Percentiles rank a stretch among this genome's conserved stretches.
These are phyloP conservation scores for Sisyra terminalis DNA, from an alignment of 2,888 invertebrate species.

Conservation along the genomic window DNA sequence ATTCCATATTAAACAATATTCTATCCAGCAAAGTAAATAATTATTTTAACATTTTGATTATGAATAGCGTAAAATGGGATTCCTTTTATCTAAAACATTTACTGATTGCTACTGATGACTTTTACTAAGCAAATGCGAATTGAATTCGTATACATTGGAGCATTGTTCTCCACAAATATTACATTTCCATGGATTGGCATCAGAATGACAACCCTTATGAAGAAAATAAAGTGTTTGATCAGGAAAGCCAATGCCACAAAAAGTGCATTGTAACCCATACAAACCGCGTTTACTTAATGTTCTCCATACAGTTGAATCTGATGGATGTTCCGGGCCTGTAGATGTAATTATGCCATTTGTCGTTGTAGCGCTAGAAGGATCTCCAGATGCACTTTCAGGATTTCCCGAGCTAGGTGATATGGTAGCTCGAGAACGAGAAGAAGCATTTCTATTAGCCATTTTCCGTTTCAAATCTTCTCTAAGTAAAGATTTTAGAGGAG, in stretches of 20 bases:
- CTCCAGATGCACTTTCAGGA: constrained; percentile 29
- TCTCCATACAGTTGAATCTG: constrained; percentile 26
- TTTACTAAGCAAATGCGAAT: constrained; percentile 86
- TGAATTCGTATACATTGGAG: constrained; percentile 91
- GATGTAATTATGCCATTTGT: constrained; percentile 53
- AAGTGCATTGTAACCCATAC: constrained; percentile 58
- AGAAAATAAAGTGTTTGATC: constrained; percentile 93
- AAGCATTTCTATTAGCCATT: constrained; percentile 47
- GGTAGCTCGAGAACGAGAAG: constrained; percentile 28
- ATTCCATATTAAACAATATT: no score
- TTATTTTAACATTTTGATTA: no score
- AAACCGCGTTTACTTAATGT: constrained; percentile 33
- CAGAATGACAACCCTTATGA: constrained; percentile 96
- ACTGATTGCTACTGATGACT: constrained; percentile 58
- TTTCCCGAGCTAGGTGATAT: constrained; percentile 25
- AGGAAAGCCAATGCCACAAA: constrained; percentile 88
- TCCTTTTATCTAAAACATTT: constrained; percentile 10
- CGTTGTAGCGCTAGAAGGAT: constrained; percentile 29
- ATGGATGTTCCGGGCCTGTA: constrained; percentile 43
- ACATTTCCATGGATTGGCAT: constrained; percentile 93
- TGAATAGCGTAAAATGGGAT: no score
- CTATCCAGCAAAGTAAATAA: no score
- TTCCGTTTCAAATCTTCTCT: constrained; percentile 71
- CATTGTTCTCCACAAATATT: constrained; percentile 94
- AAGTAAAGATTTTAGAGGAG: constrained; percentile 68